Evolutionary conservation across 2,888 invertebrate genomes (phyloP), one percentile per base, ranked within the genome.

Genomic region (Diachrysia chrysitis): DNA sequence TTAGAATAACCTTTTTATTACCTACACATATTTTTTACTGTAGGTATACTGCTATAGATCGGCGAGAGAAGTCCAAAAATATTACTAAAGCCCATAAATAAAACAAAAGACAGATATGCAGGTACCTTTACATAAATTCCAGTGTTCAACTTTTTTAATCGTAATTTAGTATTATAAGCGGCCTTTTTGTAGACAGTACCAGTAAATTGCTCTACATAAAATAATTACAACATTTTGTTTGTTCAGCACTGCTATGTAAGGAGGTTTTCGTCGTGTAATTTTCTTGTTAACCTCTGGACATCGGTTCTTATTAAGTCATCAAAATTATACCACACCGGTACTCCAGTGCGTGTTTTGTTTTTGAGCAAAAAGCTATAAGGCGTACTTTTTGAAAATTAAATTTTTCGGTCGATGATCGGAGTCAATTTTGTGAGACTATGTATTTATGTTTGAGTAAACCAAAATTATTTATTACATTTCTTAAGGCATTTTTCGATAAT

Each of bases 251-350:
- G 80, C 70, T 67, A 78, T 71, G 81, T 74, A 83, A 79, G 66
- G 62, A 76, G 69, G 83, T 85, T 87, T 85, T 83, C 81, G 82
- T 83, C 82, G 74, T 85, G 83, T 83, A 90, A 92, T 92, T 90
- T 90, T 87, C 89, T 87, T 85, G 87, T 91, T 90, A 86, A 84
- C 82, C 78, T 83, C 73, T 82, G 83, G 83, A 88, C 89, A 86
- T 84, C 73, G 83, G 79, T 71, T 85, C 89, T 87, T 92, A 91
- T 92, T 91, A 92, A 92, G 90, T 85, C 88, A 92, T 92, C 91
- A 92, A 86, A 88, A 87, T 84, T 85, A 84, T 89, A 87, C 87
- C 85, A 79, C 85, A 82, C 83, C 73, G 75, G 76, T 75, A 74
- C 76, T 66, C 58, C 63, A 78, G 76, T 78, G 71, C 74, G 68